phyloP scores from a whole-genome alignment of 2,888 invertebrate genomes.

The Drosophila fulvimacula region DNA sequence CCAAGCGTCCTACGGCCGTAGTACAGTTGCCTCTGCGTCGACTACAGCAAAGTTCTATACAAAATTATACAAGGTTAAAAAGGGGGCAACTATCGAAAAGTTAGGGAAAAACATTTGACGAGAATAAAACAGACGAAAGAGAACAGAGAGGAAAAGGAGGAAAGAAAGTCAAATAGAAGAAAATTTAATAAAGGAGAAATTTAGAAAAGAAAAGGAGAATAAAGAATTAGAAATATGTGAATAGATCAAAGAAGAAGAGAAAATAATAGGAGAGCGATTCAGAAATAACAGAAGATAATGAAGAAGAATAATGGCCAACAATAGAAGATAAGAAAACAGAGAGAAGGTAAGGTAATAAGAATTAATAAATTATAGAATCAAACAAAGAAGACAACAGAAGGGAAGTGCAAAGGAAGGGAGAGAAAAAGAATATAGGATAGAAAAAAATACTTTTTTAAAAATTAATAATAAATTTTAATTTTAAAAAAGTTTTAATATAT shows the following conservation, averaged over 20 bases:
- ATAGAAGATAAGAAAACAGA: no score
- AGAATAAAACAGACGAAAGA: background rate
- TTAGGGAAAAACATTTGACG: background rate
- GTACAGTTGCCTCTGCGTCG: conserved; percentile 2
- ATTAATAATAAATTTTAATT: no score
- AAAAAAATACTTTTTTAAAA: background rate
- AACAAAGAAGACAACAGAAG: no score
- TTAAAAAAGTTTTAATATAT: background rate
- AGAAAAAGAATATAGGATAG: no score
- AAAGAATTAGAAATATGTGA: background rate
- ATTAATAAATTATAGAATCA: no score
- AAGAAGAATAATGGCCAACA: no score
- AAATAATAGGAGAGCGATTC: background rate
- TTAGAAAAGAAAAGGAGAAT: background rate
- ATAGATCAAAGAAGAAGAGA: background rate
- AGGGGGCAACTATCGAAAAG: background rate
- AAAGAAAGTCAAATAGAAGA: background rate
- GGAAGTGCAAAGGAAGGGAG: no score
- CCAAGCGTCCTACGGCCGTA: conserved; percentile 22
- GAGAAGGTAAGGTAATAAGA: no score
- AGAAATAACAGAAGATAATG: no score
- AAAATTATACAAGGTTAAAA: background rate
- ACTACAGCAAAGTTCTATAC: background rate
- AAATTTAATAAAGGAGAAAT: background rate
- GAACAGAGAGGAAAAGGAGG: background rate